Percentiles rank a stretch among this genome's conserved stretches.
Evolutionary conservation across 2,113 vertebrate species (phyloP).

Genomic region (Pelodiscus sinensis): DNA sequence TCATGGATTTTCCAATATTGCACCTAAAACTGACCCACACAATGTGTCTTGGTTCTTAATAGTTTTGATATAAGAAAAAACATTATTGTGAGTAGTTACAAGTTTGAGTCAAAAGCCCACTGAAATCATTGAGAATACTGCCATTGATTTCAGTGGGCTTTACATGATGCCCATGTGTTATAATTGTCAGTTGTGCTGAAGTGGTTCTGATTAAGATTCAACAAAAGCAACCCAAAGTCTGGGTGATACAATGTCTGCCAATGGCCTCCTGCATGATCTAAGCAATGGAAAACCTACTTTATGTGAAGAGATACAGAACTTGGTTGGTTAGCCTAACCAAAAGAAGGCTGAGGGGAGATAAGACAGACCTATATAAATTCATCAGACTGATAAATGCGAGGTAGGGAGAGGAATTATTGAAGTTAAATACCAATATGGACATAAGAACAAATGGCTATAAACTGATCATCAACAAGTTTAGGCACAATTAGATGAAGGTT

Average conservation of each 20-base stretch:
- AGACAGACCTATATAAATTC: too few species aligned
- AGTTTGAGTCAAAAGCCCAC: not conserved
- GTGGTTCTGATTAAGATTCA: not conserved
- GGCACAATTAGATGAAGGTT: too few species aligned
- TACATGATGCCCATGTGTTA: accelerated
- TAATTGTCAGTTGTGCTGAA: not conserved
- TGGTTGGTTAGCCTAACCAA: too few species aligned
- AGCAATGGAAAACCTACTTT: too few species aligned
- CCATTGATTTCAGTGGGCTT: not conserved
- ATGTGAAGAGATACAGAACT: too few species aligned
- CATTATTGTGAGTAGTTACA: not conserved
- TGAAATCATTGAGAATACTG: not conserved
- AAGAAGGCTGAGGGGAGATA: too few species aligned
- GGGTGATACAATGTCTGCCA: not conserved
- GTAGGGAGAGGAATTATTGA: too few species aligned
- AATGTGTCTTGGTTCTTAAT: not conserved
- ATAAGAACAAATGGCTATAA: too few species aligned
- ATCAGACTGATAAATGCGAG: too few species aligned
- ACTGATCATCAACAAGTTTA: too few species aligned
- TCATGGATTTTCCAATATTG: accelerated
- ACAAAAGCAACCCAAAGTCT: not conserved
- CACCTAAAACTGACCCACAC: not conserved
- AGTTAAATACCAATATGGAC: too few species aligned
- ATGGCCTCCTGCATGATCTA: not conserved
- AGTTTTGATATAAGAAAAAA: not conserved